Evolutionary conservation across 2,113 vertebrate species (phyloP), one percentile per base, ranked within the genome.

Genomic region (Pangasianodon hypophthalmus): DNA sequence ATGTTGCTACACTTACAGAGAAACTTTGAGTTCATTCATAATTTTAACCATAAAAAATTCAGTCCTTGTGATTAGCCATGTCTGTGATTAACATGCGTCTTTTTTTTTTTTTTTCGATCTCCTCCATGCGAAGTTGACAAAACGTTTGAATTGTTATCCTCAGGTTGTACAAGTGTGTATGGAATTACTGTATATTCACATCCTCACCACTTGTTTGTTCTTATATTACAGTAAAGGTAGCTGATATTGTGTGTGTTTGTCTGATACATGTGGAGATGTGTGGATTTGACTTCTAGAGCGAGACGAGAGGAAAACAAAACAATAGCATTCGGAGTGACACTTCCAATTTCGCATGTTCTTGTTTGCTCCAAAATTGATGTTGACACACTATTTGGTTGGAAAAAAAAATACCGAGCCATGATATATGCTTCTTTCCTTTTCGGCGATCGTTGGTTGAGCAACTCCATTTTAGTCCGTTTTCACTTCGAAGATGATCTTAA

Each of bases 401-500:
- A 4, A 16, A 46, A 73, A 89, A 77, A 52, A 32, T 14, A 0
- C 26, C n/a, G 9, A 69, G 58, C 21, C 44, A 9, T n/a, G 32
- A 52, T 69, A 29, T 56, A 44, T 5, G 32, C 29, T 79, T 54
- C 44, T 46, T 19, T 32, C 6, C 48, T 44, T 71, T 32, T 69
- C 50, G 26, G 44, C 48, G 1, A 48, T 86, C 44, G 18, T 37
- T 52, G 84, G 83, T 71, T 85, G 58, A 69, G 46, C 10, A 32
- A 90, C 60, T 86, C 84, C 48, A 62, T 86, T 90, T 86, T 82
- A 64, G 16, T 80, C 75, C 41, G 48, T 86, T 71, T 81, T 90
- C 58, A 69, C 71, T 86, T 82, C 6, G 41, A 62, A 81, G 75
- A 69, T 86, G 58, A 86, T 86, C 88, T 69, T 90, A 90, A 90